Base-by-base conservation (phyloP, 2,888 invertebrate genomes). In the Pandemis cinnamomeana region DNA sequence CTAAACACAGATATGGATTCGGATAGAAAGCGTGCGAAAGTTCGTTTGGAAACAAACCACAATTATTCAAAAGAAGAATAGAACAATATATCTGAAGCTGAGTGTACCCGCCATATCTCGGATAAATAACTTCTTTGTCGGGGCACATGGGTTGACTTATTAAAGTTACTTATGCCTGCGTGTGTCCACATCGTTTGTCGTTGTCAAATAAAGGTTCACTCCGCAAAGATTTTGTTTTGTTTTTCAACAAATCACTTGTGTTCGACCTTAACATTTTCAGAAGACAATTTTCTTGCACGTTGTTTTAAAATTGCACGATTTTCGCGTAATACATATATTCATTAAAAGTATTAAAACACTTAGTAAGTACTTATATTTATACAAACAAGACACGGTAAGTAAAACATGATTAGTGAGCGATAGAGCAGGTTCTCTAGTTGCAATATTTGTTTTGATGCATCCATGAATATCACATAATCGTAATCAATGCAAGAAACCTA, bases 181-280 rank as follows among this genome's bases (percentile, higher is more conserved):
- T 20, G 63, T 69, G 68, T 72, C 63, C 72, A 72, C 63, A 41
- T 70, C 69, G 51, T 73, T 70, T 66, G 36, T 72, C 63, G 55
- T 36, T 70, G 69, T 73, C 69, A 70, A 73, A 66, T 70, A 70
- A 70, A 64, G 69, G 69, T 64, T 51, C 51, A 41, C 63, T 53
- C 42, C 44, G 60, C 72, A 70, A 51, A 58, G 69, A 27, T 55
- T 73, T 69, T 66, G 64, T 44, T 73, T 66, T n/a, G 64, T 51
- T 73, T 66, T n/a, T 68, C 68, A 58, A 15, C 10, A 71, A 63
- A 64, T 64, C 20, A 48, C 68, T 51, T 4, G 6, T 58, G 44
- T 62, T 20, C 20, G 48, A 13, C 63, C 20, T 41, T 10, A 42
- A 48, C 64, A 64, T 64, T 64, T 27, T 58, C 4, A 7, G 2